phyloP scores from a whole-genome alignment of 2,113 vertebrate genomes.

The Probosciger aterrimus region DNA sequence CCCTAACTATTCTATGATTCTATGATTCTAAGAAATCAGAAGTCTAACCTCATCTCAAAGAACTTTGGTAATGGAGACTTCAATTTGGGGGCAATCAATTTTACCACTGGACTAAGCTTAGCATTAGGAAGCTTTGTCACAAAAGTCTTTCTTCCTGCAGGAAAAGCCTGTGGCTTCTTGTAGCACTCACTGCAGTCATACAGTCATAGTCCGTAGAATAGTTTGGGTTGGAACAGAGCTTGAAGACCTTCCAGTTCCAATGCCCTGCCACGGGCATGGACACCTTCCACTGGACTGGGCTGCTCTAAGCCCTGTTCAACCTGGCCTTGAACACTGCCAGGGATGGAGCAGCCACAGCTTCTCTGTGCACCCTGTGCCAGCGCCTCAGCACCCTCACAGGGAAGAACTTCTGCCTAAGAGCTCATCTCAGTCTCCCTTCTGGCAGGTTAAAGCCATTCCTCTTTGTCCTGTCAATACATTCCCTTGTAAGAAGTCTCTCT shows the following conservation, averaged over 20 bases:
- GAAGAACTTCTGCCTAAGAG: neutral
- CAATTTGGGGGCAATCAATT: too few species aligned
- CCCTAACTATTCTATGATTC: too few species aligned
- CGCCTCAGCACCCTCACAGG: rapidly evolving
- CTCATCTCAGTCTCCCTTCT: rapidly evolving
- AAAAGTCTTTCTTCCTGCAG: neutral
- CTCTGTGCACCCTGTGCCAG: neutral
- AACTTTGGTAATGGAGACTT: too few species aligned
- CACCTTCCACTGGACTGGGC: rapidly evolving
- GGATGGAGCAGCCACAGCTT: neutral
- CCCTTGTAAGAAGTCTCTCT: neutral
- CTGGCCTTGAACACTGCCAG: neutral
- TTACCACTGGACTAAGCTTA: neutral
- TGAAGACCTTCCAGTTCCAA: neutral
- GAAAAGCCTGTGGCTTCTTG: neutral
- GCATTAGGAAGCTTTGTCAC: neutral
- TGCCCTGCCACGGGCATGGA: neutral
- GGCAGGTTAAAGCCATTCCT: neutral
- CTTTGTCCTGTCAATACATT: neutral
- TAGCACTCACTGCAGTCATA: neutral
- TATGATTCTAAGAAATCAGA: too few species aligned
- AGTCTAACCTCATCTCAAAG: too few species aligned
- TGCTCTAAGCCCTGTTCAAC: rapidly evolving
- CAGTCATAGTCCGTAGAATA: neutral
- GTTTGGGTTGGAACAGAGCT: neutral